Base-by-base conservation (phyloP, 1,140 invertebrate species). In the Pseudomyrmex flavicornis region DNA sequence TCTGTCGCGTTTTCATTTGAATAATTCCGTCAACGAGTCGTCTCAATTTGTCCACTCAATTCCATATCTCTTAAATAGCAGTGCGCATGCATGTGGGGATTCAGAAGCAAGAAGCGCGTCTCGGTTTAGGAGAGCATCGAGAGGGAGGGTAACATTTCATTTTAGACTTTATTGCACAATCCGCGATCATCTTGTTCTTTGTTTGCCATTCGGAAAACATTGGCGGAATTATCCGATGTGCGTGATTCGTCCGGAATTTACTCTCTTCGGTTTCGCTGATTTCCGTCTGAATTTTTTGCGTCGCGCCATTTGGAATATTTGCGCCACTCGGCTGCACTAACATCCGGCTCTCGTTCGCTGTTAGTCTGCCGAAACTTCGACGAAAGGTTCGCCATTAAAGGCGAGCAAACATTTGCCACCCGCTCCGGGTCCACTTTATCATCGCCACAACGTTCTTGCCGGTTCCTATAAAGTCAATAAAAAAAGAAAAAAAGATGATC, bases 381-480 rank as follows among this genome's bases (percentile, higher is more conserved):
- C 44, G 79, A 88, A 62, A 79, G 54, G 20, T 80, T 75, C 58
- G 84, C 73, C 61, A 80, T 85, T 85, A 83, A 83, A 72, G 59
- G 68, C n/a, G 83, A 61, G 74, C 84, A 85, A 89, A 89, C 61
- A 89, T 89, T 89, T 85, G 73, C 73, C 9, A 85, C 79, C 76
- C 86, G 73, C 84, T 54, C 52, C 56, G 17, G 44, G 82, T 50
- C 20, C n/a, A 82, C 58, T 73, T 74, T 70, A 63, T 75, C 79
- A 48, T 82, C 59, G 70, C 61, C 46, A 22, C 26, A 26, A 26
- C 26, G 26, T 56, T 22, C 46, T 46, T 5, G 35, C 46, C 22
- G 58, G 10, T 44, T 72, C 76, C 56, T 66, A 15, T 15, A 72
- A 12, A 48, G 46, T 72, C 52, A 72, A 72, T 26, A 61, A 35